These are phyloP conservation scores for Dicaeum eximium DNA, from an alignment of 2,113 vertebrate genomes.

Conservation along the genomic window DNA sequence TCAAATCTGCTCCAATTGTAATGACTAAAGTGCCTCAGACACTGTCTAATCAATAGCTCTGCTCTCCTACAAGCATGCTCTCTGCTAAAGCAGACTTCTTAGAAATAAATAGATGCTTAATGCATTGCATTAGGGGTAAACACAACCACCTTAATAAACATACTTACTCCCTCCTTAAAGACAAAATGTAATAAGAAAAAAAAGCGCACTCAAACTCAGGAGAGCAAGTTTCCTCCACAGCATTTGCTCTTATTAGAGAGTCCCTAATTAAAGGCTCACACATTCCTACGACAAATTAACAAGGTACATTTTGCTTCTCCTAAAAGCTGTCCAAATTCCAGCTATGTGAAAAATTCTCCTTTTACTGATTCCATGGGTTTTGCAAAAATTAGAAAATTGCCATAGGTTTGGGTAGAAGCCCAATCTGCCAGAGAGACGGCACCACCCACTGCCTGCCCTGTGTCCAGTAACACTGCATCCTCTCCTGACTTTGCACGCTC, in stretches of 20 bases:
- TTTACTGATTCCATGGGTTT: background rate
- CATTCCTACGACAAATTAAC: background rate
- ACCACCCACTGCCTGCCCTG: background rate
- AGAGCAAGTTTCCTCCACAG: background rate
- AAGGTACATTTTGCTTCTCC: background rate
- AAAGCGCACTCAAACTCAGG: background rate
- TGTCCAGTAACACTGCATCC: accelerated
- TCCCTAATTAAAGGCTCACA: conserved; percentile 20
- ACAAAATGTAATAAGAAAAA: background rate
- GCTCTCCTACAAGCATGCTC: background rate
- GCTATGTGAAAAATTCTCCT: background rate
- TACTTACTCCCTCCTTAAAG: conserved; percentile 12
- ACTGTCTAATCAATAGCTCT: conserved; percentile 20
- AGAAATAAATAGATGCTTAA: conserved; percentile 41
- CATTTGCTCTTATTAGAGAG: conserved; percentile 1
- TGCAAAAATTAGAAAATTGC: background rate
- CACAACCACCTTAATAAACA: conserved; percentile 10
- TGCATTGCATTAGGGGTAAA: conserved; percentile 32
- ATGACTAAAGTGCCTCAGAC: conserved; percentile 6
- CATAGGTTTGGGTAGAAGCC: background rate
- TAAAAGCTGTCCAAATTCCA: background rate
- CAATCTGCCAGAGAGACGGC: background rate
- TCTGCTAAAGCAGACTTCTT: background rate
- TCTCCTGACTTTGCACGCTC: background rate
- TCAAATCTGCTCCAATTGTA: background rate